These are phyloP conservation scores for Drosophila asahinai DNA, from an alignment of 1,140 invertebrate genomes.

Conservation along the genomic window DNA sequence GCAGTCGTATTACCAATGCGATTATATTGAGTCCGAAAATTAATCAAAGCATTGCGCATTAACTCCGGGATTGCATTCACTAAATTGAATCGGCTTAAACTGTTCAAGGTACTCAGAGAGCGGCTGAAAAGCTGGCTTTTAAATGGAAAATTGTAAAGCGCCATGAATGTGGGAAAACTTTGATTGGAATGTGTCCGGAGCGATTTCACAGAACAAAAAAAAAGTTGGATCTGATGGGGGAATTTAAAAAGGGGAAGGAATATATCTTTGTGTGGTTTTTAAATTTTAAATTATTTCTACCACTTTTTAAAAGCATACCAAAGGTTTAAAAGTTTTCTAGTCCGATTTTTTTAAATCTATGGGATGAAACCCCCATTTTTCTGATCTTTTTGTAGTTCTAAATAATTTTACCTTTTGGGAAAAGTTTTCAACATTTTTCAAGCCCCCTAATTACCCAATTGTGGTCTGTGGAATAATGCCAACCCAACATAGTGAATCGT, in stretches of 20 bases:
- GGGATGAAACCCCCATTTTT: no score
- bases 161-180: constrained; percentile 13
- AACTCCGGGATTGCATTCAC: constrained; percentile 43
- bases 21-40: constrained; percentile 37
- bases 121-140: constrained; percentile 12
- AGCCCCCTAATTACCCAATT: not conserved
- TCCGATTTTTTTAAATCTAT: no score
- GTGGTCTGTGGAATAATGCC: constrained; percentile 6
- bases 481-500: not conserved
- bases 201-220: not conserved
- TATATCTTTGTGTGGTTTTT: no score
- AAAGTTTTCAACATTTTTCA: not conserved
- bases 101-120: constrained; percentile 15
- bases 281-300: no score
- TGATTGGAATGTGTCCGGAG: not conserved
- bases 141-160: constrained; percentile 24
- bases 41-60: constrained; percentile 48
- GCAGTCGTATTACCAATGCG: constrained; percentile 23
- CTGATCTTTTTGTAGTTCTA: no score
- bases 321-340: no score
- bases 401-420: not conserved
- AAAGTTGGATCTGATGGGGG: not conserved
- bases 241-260: not conserved
- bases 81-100: constrained; percentile 52
- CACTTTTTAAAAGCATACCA: not conserved